phyloP scores from a whole-genome alignment of 2,797 vertebrate species.

The Pipistrellus pygmaeus region DNA sequence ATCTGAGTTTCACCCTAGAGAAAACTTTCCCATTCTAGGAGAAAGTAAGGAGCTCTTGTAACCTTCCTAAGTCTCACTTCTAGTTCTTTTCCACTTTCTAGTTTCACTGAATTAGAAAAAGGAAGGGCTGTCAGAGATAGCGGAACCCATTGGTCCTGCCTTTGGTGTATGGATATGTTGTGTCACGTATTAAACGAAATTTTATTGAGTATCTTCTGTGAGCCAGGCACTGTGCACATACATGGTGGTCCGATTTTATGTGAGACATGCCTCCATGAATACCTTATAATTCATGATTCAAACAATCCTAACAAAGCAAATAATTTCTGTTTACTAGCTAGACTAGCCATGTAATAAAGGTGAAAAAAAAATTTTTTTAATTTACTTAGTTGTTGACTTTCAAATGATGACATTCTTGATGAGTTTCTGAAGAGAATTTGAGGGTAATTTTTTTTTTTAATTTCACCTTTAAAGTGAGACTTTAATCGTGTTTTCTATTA shows the following conservation, averaged over 20 bases:
- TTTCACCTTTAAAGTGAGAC: background rate
- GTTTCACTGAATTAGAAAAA: background rate
- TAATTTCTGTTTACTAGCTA: background rate
- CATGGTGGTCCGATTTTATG: background rate
- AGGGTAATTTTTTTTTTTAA: background rate
- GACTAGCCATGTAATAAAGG: background rate
- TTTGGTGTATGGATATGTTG: background rate
- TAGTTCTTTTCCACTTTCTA: background rate
- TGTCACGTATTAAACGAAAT: background rate
- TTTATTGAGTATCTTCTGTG: background rate
- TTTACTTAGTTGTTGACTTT: background rate
- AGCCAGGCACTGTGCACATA: too few relatives aligned
- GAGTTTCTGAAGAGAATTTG: constrained; percentile 15
- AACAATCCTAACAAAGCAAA: background rate
- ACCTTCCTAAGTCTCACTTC: background rate
- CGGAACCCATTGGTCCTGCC: background rate
- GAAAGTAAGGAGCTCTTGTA: background rate
- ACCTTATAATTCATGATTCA: background rate
- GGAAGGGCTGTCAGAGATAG: background rate
- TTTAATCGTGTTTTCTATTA: background rate
- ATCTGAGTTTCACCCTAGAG: too few relatives aligned
- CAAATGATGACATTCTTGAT: background rate
- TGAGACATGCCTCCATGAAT: background rate
- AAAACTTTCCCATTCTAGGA: background rate
- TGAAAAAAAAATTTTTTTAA: background rate